These are phyloP conservation scores for Aegithalos caudatus DNA, from an alignment of 2,113 vertebrate species.

Conservation along the genomic window DNA sequence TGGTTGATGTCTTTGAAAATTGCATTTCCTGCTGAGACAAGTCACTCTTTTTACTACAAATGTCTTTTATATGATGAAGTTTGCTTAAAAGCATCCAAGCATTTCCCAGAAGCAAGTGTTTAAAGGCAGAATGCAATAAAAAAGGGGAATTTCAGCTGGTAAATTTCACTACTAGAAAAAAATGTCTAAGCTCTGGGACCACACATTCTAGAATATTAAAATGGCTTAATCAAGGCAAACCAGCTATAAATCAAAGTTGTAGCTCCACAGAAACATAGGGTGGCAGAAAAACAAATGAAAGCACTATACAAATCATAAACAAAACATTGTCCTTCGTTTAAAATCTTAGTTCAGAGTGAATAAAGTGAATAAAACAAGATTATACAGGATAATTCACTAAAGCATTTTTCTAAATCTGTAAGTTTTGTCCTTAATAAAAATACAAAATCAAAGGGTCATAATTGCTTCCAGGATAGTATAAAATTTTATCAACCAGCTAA, in stretches of 20 bases:
- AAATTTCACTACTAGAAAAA: background rate
- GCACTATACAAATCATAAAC: background rate
- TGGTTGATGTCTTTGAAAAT: constrained; percentile 29
- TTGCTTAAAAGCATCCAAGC: constrained; percentile 34
- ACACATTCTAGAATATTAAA: background rate
- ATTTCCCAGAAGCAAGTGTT: constrained; percentile 12
- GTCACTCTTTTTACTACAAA: constrained; percentile 15
- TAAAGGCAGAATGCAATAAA: constrained; percentile 10
- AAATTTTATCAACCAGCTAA: background rate
- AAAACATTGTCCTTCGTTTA: background rate
- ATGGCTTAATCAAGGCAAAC: background rate
- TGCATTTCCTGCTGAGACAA: constrained; percentile 14
- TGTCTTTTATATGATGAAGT: constrained; percentile 7
- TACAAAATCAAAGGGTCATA: background rate
- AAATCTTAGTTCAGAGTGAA: background rate
- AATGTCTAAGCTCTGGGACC: background rate
- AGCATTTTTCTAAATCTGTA: background rate
- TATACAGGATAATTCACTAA: background rate
- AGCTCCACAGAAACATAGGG: background rate
- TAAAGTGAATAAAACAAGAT: background rate
- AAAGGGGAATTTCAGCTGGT: background rate
- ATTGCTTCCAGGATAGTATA: background rate
- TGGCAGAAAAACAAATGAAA: background rate
- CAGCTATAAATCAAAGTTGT: background rate
- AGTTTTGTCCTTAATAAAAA: background rate